Percentiles rank a stretch among this genome's conserved stretches.
phyloP scores from a whole-genome alignment of 1,140 invertebrate genomes.

The Choristoneura fumiferana region DNA sequence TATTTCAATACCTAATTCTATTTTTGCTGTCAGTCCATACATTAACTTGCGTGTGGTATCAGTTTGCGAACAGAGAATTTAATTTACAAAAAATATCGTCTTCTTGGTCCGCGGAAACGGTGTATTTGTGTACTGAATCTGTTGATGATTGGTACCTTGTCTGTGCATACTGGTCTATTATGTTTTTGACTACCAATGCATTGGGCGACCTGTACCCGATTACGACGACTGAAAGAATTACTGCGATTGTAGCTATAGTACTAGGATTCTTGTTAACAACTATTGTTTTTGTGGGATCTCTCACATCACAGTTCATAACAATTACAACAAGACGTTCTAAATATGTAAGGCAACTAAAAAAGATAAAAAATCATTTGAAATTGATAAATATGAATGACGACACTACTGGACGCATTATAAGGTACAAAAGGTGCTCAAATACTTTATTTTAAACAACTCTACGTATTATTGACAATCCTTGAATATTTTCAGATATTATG shows the following conservation, averaged over 20 bases:
- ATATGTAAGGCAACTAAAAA: constrained; percentile 61
- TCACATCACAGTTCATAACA: constrained; percentile 70
- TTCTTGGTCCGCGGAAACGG: constrained; percentile 56
- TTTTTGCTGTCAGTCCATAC: constrained; percentile 65
- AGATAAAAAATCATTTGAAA: constrained; percentile 61
- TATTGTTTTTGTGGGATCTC: constrained; percentile 65
- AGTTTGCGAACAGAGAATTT: constrained; percentile 58
- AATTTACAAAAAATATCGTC: constrained; percentile 51
- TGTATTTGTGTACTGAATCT: constrained; percentile 59
- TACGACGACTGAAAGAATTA: constrained; percentile 57
- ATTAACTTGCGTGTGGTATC: constrained; percentile 65
- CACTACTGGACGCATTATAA: constrained; percentile 63
- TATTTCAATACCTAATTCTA: constrained; percentile 64
- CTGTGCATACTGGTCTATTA: constrained; percentile 63
- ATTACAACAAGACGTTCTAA: constrained; percentile 62
- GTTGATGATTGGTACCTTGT: constrained; percentile 68
- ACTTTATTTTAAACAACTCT: not conserved
- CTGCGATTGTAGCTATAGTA: constrained; percentile 54
- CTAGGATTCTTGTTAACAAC: constrained; percentile 67
- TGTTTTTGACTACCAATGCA: constrained; percentile 67
- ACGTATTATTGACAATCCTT: not conserved
- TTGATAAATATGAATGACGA: constrained; percentile 62
- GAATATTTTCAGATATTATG: constrained; percentile 53
- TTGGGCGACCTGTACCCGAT: constrained; percentile 69
- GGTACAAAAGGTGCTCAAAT: constrained; percentile 39